Evolutionary conservation across 2,797 vertebrate genomes (phyloP), one percentile per base, ranked within the genome.

Genomic region (Cyclura pinguis): DNA sequence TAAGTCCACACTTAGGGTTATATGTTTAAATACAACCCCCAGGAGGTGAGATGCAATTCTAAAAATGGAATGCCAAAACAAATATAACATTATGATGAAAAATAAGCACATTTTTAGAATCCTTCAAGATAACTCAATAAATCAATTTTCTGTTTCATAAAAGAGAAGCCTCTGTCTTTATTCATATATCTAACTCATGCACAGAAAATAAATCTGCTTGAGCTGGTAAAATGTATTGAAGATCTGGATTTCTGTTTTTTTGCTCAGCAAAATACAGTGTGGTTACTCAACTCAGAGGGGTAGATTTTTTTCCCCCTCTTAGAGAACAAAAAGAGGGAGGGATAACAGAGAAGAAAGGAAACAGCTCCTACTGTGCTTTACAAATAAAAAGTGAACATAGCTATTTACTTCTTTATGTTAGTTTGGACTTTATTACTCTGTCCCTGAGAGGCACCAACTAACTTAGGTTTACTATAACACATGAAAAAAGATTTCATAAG

Each of bases 91-190:
- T 47, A 6, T 55, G 10, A 16, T 5, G 6, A 76, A 83, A 59
- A 88, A 57, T 69, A 88, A 74, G 18, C 67, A 83, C 27, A n/a
- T 9, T 83, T 88, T 74, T 74, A 88, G 62, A 87, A 80, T 80
- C n/a, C 20, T 69, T 57, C 29, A n/a, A 67, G 50, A 64, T 57
- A 88, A 67, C 57, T 72, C 62, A 80, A 35, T 80, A 22, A 80
- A 88, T 20, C 64, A 69, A 80, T 88, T 88, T 88, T 80, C 77
- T 32, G 69, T 38, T 64, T 80, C 59, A 52, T 47, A 47, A 67
- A 74, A 52, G 20, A 6, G 22, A 47, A 47, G 22, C 27, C 9
- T 64, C 29, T 80, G 73, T 24, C 35, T 72, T 72, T 80, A 50
- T 14, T 50, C 80, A 16, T 78, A 32, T 32, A 13, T 42, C 1